Base-by-base conservation (phyloP, 2,113 vertebrate genomes). In the Phalacrocorax aristotelis region DNA sequence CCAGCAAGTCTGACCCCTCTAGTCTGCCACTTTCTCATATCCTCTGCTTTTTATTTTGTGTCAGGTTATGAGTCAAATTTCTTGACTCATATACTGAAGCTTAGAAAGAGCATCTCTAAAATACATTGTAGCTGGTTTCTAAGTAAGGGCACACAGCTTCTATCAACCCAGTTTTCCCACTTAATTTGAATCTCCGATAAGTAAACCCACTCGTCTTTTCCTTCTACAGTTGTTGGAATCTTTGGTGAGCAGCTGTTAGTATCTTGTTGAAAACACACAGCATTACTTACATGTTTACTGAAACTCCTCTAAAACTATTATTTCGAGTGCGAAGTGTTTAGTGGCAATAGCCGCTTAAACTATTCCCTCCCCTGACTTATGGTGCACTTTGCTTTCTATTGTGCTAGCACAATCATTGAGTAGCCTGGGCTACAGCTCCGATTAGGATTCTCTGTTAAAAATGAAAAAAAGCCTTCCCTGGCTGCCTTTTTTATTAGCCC, bases 1-100 rank as follows among this genome's bases (percentile, higher is more conserved):
- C n/a, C 91, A 91, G 93, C 51, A 96, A 96, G 74, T 14, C 90
- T 95, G 71, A 95, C 96, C 72, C 95, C 95, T 74, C 83, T 96
- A 84, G 89, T 95, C 97, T 98, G 70, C 74, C 95, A 92, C 84
- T 90, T 96, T 94, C 80, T 89, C 77, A 69, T 44, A 87, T 83
- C 42, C 61, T 96, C 96, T 96, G 58, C 92, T 95, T 97, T 98
- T 97, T 97, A 88, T 97, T 96, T 88, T 82, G 23, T 96, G 93
- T 97, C 92, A 95, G 92, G 86, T 91, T 97, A 81, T 42, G 69
- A 97, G 94, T 95, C 94, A 97, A 96, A 96, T 93, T 97, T 96
- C 94, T 97, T 94, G 82, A 97, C 96, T 98, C 20, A 15, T 87
- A 90, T 81, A 64, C 46, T 75, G 82, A 95, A 97, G 60, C 88